Evolutionary conservation across 1,140 invertebrate species (phyloP).

Genomic region (Drosophila malerkotliana): DNA sequence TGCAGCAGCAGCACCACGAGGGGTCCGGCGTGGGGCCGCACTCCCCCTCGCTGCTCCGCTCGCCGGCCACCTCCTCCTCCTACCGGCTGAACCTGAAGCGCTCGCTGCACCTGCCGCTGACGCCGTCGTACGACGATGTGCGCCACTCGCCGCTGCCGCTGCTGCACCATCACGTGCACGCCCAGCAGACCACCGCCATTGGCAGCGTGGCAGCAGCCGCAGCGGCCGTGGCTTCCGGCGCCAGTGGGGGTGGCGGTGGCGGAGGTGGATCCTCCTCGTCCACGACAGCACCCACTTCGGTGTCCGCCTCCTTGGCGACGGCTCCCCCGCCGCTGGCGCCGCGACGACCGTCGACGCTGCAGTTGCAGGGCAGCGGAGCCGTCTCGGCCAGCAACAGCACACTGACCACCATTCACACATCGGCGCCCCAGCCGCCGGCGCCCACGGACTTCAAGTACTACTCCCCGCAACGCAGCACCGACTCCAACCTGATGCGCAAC

Average conservation of each 20-base stretch:
- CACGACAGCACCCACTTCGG: slow-evolving; percentile 66
- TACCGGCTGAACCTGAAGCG: slow-evolving; percentile 77
- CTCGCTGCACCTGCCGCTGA: slow-evolving; percentile 78
- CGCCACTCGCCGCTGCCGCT: slow-evolving; percentile 80
- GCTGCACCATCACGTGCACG: slow-evolving; percentile 73
- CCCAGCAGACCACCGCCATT: slow-evolving; percentile 68
- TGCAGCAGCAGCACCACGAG: slow-evolving; percentile 34
- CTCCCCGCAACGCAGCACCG: slow-evolving; percentile 77
- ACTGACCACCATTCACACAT: slow-evolving; percentile 69
- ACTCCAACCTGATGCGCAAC: slow-evolving; percentile 64
- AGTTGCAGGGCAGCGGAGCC: slow-evolving; percentile 66
- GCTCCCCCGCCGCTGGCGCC: slow-evolving; percentile 60
- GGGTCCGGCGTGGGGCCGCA: slow-evolving; percentile 29
- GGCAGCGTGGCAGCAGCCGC: slow-evolving; percentile 63
- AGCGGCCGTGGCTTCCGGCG: slow-evolving; percentile 21
- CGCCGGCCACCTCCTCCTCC: slow-evolving; percentile 74
- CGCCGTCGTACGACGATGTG: slow-evolving; percentile 75
- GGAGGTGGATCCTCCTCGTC: slow-evolving; percentile 43
- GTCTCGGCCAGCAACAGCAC: slow-evolving; percentile 68
- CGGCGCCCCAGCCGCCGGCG: slow-evolving; percentile 70
- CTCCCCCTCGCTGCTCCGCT: slow-evolving; percentile 68
- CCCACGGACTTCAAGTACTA: slow-evolving; percentile 81
- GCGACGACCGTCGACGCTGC: slow-evolving; percentile 73
- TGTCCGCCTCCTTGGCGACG: slow-evolving; percentile 59
- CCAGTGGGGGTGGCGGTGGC: slow-evolving; percentile 17